phyloP scores from a whole-genome alignment of 2,797 vertebrate species.

The Peromyscus melanophrys region DNA sequence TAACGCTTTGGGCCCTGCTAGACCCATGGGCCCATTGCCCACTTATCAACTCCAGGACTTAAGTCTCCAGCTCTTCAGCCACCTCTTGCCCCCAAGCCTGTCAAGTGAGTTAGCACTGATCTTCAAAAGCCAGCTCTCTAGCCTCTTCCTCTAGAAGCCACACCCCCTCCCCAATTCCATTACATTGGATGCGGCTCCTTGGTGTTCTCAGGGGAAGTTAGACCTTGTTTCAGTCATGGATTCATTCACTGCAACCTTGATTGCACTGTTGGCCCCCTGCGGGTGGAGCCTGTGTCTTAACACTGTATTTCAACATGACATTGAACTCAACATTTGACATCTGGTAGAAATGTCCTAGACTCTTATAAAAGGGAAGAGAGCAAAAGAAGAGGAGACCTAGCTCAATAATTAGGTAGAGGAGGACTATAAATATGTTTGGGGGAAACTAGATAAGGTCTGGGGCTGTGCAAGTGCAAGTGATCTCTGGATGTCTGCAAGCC shows the following conservation, averaged over 20 bases:
- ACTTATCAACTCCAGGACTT: background rate
- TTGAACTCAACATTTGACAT: conserved; percentile 52
- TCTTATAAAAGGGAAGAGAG: conserved; percentile 20
- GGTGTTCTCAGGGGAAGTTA: background rate
- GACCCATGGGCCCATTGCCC: accelerated
- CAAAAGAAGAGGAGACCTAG: background rate
- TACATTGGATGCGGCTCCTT: background rate
- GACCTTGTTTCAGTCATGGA: background rate
- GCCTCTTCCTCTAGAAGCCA: background rate
- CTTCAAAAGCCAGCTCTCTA: background rate
- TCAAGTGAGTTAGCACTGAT: background rate
- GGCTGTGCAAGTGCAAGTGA: background rate
- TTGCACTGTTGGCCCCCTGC: background rate
- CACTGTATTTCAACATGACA: background rate
- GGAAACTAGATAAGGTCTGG: background rate
- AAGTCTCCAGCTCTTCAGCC: accelerated
- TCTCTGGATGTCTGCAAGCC: conserved; percentile 8
- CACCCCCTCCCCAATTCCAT: background rate
- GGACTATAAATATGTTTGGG: background rate
- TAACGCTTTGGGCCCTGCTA: background rate
- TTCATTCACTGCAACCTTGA: background rate
- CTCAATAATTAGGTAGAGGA: conserved; percentile 2
- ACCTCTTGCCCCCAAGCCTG: background rate
- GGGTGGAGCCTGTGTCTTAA: background rate
- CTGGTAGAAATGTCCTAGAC: conserved; percentile 57